phyloP scores from a whole-genome alignment of 2,797 vertebrate species.

The Orestias chungarensis region DNA sequence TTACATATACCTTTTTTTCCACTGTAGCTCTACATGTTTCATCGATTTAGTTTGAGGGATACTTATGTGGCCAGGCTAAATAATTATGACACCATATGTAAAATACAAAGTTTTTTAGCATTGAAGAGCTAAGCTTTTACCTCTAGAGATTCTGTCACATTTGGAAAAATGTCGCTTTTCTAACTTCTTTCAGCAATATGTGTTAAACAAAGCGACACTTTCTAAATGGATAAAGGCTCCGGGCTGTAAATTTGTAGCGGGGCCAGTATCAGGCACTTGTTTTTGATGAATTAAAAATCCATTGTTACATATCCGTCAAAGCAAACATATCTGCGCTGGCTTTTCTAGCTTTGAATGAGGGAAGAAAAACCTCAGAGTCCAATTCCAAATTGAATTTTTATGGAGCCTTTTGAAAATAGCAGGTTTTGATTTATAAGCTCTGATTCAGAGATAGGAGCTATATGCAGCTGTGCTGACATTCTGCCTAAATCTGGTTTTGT shows the following conservation, averaged over 20 bases:
- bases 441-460: conserved; percentile 46
- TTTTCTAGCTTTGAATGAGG: conserved; percentile 38
- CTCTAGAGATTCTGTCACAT: conserved; percentile 14
- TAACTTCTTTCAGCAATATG: conserved; percentile 40
- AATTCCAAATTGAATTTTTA: conserved; percentile 51
- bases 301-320: conserved; percentile 44
- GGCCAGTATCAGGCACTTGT: conserved; percentile 11
- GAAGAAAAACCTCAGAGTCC: conserved; percentile 26
- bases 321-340: conserved; percentile 22
- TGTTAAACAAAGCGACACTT: conserved; percentile 34
- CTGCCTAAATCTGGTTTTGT: conserved; percentile 19
- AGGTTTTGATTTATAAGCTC: conserved; percentile 41
- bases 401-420: conserved; percentile 39
- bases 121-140: conserved; percentile 7
- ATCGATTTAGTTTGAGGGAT: background rate
- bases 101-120: background rate
- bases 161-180: conserved; percentile 38
- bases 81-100: background rate
- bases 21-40: background rate
- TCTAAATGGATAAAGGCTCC: conserved; percentile 42
- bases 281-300: conserved; percentile 36
- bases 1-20: background rate
- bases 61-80: background rate
- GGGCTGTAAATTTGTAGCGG: conserved; percentile 35
- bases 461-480: conserved; percentile 34